Conservation (phyloP, 1,140 invertebrate genomes). For the Drosophila tropicalis region DNA sequence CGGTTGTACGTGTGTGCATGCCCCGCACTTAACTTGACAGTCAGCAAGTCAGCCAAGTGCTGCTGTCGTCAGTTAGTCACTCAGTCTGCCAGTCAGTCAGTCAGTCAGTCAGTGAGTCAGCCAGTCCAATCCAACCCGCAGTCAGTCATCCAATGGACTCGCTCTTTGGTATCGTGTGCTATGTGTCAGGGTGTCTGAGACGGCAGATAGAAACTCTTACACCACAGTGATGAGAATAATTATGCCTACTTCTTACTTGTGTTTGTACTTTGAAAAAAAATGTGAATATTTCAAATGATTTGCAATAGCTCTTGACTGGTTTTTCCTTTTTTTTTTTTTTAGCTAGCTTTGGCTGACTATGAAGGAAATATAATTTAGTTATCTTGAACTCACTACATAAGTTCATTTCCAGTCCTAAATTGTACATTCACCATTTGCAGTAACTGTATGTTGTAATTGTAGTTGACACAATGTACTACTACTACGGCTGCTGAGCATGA, state of each 20-base stretch:
- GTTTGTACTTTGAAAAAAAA: no score
- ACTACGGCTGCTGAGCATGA: conserved; percentile 52
- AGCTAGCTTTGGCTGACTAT: no score
- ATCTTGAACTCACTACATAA: no score
- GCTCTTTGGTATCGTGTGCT: conserved; percentile 2
- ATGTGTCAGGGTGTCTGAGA: not conserved
- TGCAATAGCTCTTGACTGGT: no score
- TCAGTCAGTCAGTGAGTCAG: conserved; percentile 6
- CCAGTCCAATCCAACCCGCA: conserved; percentile 5
- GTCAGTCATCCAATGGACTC: conserved; percentile 17
- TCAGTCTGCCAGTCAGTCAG: conserved; percentile 39
- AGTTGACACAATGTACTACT: conserved; percentile 42
- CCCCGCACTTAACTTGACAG: conserved; percentile 59
- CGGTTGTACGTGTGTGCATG: conserved; percentile 45
- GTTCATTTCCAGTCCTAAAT: no score
- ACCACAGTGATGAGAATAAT: conserved; percentile 12
- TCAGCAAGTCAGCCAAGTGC: conserved; percentile 51
- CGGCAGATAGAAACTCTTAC: not conserved
- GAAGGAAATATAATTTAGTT: no score
- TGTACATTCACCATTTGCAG: conserved; percentile 2
- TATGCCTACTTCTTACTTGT: not conserved
- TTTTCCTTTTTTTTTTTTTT: no score
- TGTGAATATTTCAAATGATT: no score
- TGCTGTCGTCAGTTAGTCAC: conserved; percentile 21
- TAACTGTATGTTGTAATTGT: conserved; percentile 31